These are phyloP conservation scores for Pinctada fucata DNA, from an alignment of 2,888 invertebrate species.

Conservation along the genomic window DNA sequence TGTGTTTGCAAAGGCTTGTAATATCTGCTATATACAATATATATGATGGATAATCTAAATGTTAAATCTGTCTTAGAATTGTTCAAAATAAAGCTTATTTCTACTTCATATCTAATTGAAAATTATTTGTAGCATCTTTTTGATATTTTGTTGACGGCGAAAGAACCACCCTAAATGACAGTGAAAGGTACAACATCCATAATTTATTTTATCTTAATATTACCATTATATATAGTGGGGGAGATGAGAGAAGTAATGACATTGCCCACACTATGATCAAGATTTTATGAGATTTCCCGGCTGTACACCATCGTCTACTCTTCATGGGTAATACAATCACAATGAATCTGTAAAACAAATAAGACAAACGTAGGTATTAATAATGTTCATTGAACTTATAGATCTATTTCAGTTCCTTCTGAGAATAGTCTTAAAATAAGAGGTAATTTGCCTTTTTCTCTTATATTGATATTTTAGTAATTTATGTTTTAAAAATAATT, in stretches of 20 bases:
- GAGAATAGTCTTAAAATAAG: too few species aligned
- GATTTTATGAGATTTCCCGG: constrained; percentile 78
- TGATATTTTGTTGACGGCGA: too few species aligned
- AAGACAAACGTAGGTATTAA: too few species aligned
- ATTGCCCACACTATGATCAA: constrained; percentile 78
- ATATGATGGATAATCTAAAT: not conserved
- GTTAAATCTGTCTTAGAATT: not conserved
- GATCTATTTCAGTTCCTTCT: too few species aligned
- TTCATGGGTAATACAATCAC: constrained; percentile 80
- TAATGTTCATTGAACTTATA: too few species aligned
- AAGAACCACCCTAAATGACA: too few species aligned
- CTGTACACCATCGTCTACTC: constrained; percentile 78
- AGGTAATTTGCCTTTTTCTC: too few species aligned
- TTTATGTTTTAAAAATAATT: too few species aligned
- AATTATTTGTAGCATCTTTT: too few species aligned
- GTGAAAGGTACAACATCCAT: too few species aligned
- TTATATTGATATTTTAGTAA: too few species aligned
- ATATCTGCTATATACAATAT: not conserved
- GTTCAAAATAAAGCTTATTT: not conserved
- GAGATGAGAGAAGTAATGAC: constrained; percentile 77
- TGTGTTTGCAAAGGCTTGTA: not conserved
- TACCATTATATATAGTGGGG: constrained; percentile 78
- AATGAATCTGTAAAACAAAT: constrained; percentile 76
- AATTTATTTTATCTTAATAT: not conserved
- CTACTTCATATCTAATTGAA: too few species aligned